Evolutionary conservation across 2,888 invertebrate species (phyloP).

Genomic region (Drosophila prostipennis): DNA sequence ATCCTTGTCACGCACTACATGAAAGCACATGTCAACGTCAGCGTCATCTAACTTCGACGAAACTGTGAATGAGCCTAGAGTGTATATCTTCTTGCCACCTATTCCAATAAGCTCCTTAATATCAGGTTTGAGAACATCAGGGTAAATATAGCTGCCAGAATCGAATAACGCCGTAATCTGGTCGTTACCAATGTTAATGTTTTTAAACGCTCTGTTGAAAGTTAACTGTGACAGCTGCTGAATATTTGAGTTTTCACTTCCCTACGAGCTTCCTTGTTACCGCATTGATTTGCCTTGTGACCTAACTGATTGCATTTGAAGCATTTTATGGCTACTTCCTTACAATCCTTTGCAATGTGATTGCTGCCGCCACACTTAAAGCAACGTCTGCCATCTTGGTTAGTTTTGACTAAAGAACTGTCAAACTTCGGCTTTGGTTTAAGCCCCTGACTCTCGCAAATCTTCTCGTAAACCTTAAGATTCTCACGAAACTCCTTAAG

Average conservation of each 20-base stretch:
- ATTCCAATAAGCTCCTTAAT: neutral
- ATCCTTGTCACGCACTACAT: too few species aligned
- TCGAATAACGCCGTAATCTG: neutral
- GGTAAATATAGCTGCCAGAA: neutral
- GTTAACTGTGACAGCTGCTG: neutral
- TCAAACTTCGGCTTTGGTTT: neutral
- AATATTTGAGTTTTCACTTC: neutral
- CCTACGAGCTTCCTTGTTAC: too few species aligned
- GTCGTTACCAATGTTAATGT: neutral
- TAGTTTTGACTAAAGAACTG: neutral
- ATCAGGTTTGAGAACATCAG: neutral
- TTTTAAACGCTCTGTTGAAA: neutral
- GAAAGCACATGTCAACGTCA: too few species aligned
- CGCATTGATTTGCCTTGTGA: slow-evolving; percentile 2
- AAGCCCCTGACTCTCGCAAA: neutral
- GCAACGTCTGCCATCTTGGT: neutral
- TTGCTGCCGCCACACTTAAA: neutral
- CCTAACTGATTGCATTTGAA: neutral
- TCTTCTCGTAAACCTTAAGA: neutral
- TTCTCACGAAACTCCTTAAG: slow-evolving; percentile 4
- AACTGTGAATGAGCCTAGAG: too few species aligned
- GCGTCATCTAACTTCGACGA: too few species aligned
- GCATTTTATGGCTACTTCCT: too few species aligned
- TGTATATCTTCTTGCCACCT: neutral
- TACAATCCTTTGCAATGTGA: too few species aligned